Evolutionary conservation across 2,113 vertebrate genomes (phyloP).

Genomic region (Peucedramus taeniatus): DNA sequence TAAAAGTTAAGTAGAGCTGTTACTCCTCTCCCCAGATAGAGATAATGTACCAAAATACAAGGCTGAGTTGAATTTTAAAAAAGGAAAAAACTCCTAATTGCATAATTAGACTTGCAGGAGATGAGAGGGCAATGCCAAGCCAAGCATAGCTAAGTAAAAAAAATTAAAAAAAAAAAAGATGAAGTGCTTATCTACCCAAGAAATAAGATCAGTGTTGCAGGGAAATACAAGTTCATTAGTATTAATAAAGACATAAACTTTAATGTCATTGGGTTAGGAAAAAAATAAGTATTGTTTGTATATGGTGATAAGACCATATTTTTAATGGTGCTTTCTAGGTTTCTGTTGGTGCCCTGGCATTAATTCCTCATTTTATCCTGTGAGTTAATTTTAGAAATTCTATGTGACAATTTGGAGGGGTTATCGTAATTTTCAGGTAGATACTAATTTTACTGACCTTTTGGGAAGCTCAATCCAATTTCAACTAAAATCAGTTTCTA

Average conservation of each 20-base stretch:
- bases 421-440: neutral
- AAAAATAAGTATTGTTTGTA: neutral
- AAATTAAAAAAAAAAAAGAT: neutral
- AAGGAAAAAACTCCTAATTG: neutral
- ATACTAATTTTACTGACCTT: neutral
- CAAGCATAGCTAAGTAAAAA: neutral
- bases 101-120: neutral
- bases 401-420: neutral
- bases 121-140: neutral
- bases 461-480: neutral
- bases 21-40: neutral
- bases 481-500: neutral
- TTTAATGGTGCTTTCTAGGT: neutral
- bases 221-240: neutral
- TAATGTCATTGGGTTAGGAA: neutral
- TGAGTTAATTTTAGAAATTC: neutral
- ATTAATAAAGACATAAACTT: neutral
- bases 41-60: neutral
- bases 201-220: neutral
- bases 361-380: neutral
- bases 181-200: neutral
- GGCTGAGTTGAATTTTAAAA: neutral
- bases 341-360: neutral
- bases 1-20: neutral
- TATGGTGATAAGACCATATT: neutral